phyloP scores from a whole-genome alignment of 2,888 invertebrate species.

The Euzophera pinguis region DNA sequence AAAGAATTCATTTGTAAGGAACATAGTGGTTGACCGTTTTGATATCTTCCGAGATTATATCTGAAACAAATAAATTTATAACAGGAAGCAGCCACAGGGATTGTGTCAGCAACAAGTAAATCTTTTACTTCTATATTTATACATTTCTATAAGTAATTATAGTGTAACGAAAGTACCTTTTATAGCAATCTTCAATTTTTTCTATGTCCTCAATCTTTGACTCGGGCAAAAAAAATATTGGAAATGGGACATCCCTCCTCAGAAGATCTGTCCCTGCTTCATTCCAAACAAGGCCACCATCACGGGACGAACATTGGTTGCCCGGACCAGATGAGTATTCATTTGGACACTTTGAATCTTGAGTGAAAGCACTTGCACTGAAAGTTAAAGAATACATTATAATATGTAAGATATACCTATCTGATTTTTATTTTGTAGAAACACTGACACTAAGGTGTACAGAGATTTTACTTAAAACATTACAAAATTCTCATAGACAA shows the following conservation, averaged over 20 bases:
- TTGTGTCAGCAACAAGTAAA: too few relatives aligned
- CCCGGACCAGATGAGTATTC: conserved; percentile 77
- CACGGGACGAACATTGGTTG: conserved; percentile 68
- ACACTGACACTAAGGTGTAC: too few relatives aligned
- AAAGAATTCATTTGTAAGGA: conserved; percentile 92
- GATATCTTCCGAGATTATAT: conserved; percentile 85
- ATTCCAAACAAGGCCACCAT: conserved; percentile 90
- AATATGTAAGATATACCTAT: too few relatives aligned
- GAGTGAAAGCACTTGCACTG: conserved; percentile 63
- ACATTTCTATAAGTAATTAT: too few relatives aligned
- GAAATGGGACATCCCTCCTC: conserved; percentile 91
- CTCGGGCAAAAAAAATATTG: conserved; percentile 87
- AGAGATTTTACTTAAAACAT: too few relatives aligned
- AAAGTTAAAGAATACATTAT: conserved; percentile 25
- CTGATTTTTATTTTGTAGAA: too few relatives aligned
- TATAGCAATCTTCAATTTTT: conserved; percentile 81
- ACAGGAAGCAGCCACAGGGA: background rate
- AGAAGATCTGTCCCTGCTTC: conserved; percentile 86
- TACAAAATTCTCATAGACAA: too few relatives aligned
- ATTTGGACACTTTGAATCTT: conserved; percentile 92
- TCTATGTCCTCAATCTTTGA: conserved; percentile 73
- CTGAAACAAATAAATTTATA: conserved; percentile 37
- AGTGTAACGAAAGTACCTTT: conserved; percentile 49
- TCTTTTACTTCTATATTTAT: too few relatives aligned
- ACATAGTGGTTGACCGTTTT: conserved; percentile 87